Conservation (phyloP, 2,888 invertebrate species). For the Xestoiulus laeticollis region DNA sequence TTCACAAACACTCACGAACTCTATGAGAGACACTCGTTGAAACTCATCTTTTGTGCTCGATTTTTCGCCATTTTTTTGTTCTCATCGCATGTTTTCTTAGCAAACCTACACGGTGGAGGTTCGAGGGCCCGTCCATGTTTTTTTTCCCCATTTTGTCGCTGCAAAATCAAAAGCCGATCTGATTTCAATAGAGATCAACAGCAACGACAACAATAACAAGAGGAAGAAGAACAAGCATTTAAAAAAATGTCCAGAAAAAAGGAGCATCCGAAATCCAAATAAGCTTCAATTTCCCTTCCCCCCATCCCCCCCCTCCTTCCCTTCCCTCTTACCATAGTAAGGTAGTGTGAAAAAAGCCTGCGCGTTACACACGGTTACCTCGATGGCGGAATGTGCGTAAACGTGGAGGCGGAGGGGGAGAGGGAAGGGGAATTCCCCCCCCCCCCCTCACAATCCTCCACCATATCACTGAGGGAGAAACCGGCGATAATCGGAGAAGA, state of each 20-base stretch:
- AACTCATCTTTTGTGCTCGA: not conserved
- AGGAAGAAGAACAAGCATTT: not conserved
- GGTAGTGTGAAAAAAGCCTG: not conserved
- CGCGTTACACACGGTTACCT: slow-evolving; percentile 6
- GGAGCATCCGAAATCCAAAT: not conserved
- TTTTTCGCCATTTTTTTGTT: not conserved
- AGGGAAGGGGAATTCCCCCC: not conserved
- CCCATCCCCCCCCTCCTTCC: not conserved
- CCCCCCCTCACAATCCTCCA: too few relatives aligned
- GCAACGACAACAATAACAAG: slow-evolving; percentile 25
- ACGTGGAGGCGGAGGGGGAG: not conserved
- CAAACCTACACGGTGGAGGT: not conserved
- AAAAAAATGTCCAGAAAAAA: not conserved
- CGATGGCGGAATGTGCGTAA: not conserved
- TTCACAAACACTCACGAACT: not conserved
- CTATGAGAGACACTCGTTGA: slow-evolving; percentile 12
- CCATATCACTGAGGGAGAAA: not conserved
- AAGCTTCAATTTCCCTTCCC: not conserved
- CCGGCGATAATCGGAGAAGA: not conserved
- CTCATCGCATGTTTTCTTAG: not conserved
- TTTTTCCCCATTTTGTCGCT: slow-evolving; percentile 10
- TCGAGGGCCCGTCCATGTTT: not conserved
- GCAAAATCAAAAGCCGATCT: slow-evolving; percentile 21
- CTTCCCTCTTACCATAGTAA: not conserved
- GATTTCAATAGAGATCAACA: slow-evolving; percentile 34